Evolutionary conservation across 2,888 invertebrate species (phyloP), one percentile per base, ranked within the genome.

Genomic region (Limnephilus marmoratus): DNA sequence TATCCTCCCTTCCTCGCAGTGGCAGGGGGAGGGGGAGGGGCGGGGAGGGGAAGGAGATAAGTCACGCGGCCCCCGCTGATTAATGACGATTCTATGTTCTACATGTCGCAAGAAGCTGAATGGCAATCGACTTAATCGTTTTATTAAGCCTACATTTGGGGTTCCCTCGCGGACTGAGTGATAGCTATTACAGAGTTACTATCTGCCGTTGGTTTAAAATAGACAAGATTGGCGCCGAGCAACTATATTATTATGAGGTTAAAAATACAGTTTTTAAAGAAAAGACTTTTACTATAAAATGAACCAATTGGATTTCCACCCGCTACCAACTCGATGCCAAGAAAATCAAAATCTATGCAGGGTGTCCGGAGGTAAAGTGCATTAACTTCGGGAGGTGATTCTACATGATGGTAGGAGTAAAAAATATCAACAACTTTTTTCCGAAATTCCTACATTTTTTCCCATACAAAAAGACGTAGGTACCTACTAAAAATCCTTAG

Each of bases 11-110:
- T 68, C 68, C 68, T 53, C 68, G 83, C 92, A 89, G 90, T 92
- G 91, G 93, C 91, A 80, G 12, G 41, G 12, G 45, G 11, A 41
- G 7, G 53, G 83, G 68, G 0, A 7, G 24, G 68, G 4, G 5
- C 2, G 24, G 68, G 68, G 24, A n/a, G 68, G 68, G 24, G 68
- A 68, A 68, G 24, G 83, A 92, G 92, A 93, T 92, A 93, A 92
- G 93, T 93, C 93, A 93, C 93, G 92, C 85, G 92, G 91, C 91
- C 68, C 18, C 7, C 92, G 34, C 89, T 93, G 93, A 93, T 93
- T 93, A 93, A 93, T 93, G 92, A 92, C 93, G 93, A 91, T 91
- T 92, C 92, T 91, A 92, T 93, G 93, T 88, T 93, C 92, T 92
- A 85, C 92, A 89, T 92, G 92, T 91, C 89, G 85, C 91, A 80